Percentiles rank a stretch among this genome's conserved stretches.
Conservation (phyloP, 2,888 invertebrate species). For the Trisateles emortualis region DNA sequence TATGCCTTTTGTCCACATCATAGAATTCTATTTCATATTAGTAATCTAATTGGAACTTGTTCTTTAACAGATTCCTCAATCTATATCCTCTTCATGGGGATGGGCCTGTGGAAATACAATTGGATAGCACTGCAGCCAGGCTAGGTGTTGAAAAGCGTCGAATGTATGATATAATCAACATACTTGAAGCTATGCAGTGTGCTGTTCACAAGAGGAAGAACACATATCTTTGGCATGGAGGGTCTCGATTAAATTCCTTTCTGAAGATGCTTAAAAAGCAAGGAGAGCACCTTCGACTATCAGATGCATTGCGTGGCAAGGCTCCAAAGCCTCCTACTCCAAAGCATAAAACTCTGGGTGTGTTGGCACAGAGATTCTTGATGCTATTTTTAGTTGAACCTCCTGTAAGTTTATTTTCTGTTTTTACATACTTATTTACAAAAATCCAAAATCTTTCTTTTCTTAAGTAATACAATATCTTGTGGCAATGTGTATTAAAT, state of each 20-base stretch:
- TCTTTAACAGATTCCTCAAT: constrained; percentile 81
- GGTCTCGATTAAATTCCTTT: constrained; percentile 86
- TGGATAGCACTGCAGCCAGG: constrained; percentile 88
- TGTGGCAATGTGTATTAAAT: no score
- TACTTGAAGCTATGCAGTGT: constrained; percentile 90
- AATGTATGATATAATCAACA: constrained; percentile 92
- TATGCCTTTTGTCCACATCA: background rate
- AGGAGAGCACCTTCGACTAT: constrained; percentile 83
- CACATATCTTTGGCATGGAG: constrained; percentile 90
- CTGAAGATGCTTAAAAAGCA: constrained; percentile 88
- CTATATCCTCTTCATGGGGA: constrained; percentile 84
- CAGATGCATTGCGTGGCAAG: constrained; percentile 82
- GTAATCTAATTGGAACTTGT: constrained; percentile 14
- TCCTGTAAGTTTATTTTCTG: constrained; percentile 78
- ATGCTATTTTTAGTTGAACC: constrained; percentile 90
- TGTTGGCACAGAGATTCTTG: constrained; percentile 90
- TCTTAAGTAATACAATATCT: no score
- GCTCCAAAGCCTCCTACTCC: constrained; percentile 82
- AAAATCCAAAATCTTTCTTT: no score
- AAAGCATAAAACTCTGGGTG: constrained; percentile 89
- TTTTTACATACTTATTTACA: background rate
- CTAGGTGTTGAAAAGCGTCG: constrained; percentile 89
- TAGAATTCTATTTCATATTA: background rate
- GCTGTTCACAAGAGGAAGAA: constrained; percentile 89
- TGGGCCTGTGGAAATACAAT: constrained; percentile 85